Base-by-base conservation (phyloP, 2,888 invertebrate genomes). In the Harpalus rufipes region DNA sequence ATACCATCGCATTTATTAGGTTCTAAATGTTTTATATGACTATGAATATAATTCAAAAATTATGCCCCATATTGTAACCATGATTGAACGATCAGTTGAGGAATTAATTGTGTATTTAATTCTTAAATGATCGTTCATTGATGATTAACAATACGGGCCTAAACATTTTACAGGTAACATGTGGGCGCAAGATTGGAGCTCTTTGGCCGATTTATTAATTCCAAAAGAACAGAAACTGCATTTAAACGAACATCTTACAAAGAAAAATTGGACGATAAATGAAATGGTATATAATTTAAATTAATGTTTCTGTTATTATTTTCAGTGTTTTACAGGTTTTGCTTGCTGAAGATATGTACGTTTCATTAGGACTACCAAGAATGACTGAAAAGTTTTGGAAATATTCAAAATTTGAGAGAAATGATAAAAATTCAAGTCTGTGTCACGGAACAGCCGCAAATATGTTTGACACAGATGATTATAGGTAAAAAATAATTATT, bases 371-470 rank as follows among this genome's bases (percentile, higher is more conserved):
- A 1, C 88, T 95, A 74, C 93, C 93, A 0, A 90, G 92, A 14
- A 93, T 95, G 93, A 92, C 94, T 0, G 88, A 92, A 0, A 90
- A 90, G 12, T 95, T 95, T 91, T 95, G 95, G 95, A 90, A 91
- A 76, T 90, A 93, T 86, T 95, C 94, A 0, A 90, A 93, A 25
- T 93, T 94, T 86, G 90, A 91, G 86, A 87, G 89, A 79, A 89
- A 87, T 59, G 86, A 88, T 18, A 86, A 87, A 14, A 91, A 91
- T 86, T 88, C 87, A n/a, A 90, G 90, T 0, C 91, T 92, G 12
- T 96, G 96, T 88, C 95, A 96, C 87, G 96, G 95, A 7, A 93
- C 94, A 0, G 95, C 96, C 0, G 95, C 95, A 0, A 94, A 96
- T 89, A 94, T 96, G 93, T 96, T 93, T 87, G 90, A 91, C 87